These are phyloP conservation scores for Boloria selene DNA, from an alignment of 2,888 invertebrate genomes.

Conservation along the genomic window DNA sequence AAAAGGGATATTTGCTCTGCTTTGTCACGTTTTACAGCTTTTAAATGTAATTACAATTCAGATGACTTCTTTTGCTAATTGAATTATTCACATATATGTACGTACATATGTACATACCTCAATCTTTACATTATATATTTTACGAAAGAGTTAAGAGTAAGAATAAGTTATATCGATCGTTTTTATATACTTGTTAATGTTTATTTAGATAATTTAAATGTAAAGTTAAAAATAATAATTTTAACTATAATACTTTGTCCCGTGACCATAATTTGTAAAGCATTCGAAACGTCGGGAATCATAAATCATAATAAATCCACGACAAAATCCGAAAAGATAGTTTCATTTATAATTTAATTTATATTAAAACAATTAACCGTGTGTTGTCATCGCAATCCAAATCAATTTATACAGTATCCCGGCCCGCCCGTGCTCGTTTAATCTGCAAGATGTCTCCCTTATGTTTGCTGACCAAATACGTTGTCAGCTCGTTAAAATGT, in stretches of 20 bases:
- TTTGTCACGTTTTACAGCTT: slow-evolving; percentile 15
- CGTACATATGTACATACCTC: neutral
- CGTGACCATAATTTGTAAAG: too few relatives aligned
- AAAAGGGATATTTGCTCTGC: slow-evolving; percentile 24
- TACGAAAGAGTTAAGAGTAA: too few relatives aligned
- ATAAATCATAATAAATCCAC: too few relatives aligned
- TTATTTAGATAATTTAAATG: neutral
- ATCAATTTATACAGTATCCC: slow-evolving; percentile 17
- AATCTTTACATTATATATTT: too few relatives aligned
- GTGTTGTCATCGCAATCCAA: neutral
- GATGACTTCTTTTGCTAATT: neutral
- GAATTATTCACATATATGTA: neutral
- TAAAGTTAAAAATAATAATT: neutral
- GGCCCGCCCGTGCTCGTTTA: slow-evolving; percentile 46
- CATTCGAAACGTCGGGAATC: too few relatives aligned
- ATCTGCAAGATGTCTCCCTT: slow-evolving; percentile 59
- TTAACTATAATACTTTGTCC: too few relatives aligned
- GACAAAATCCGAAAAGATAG: too few relatives aligned
- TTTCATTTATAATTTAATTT: too few relatives aligned
- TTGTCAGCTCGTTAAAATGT: slow-evolving; percentile 63
- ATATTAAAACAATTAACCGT: too few relatives aligned
- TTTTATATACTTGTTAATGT: neutral
- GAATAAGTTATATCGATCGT: too few relatives aligned
- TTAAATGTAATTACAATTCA: slow-evolving; percentile 22
- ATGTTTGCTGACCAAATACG: slow-evolving; percentile 53